Base-by-base conservation (phyloP, 2,797 vertebrate genomes). In the Alectoris magna region DNA sequence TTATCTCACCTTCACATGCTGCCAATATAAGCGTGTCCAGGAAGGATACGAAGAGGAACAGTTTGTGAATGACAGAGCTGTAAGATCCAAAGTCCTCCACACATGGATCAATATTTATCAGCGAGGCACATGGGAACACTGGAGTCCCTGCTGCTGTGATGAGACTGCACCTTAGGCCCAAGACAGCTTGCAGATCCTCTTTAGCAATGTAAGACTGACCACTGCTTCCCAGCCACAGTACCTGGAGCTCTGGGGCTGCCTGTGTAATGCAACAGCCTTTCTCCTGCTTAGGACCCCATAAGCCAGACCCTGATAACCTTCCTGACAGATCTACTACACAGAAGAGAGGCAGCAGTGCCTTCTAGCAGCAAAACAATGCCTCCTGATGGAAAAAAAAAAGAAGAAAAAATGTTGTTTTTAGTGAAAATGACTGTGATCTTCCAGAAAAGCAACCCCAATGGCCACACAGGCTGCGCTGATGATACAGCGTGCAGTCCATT, bases 381-480 rank as follows among this genome's bases (percentile, higher is more conserved):
- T 0, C 1, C 24, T 11, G 19, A 21, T 46, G 34, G 1, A 9
- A 49, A 48, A 14, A 4, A 31, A 38, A 24, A 11, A 39, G 11
- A 41, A 15, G 8, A 39, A 46, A 11, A 11, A 48, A 46, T 1
- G 15, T 3, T 8, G 23, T 10, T 4, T 67, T 41, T 24, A 48
- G 73, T 4, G 34, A 8, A 62, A 83, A 49, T 10, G 10, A 18
- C 4, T 2, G 43, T 6, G 16, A n/a, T 19, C 16, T 6, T 8
- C 39, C 49, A 36, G 49, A 16, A 14, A 43, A 51, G 21, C 5
- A 15, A 46, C 11, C 21, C 43, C 24, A 26, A 6, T 11, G 34
- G 12, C 10, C 0, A 6, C 0, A 11, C 9, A 12, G 34, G 46
- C 26, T 0, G 10, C 2, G 24, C 39, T 1, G 15, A 14, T 2